Evolutionary conservation across 2,888 invertebrate species (phyloP).

Genomic region (Chymomyza procnemis): DNA sequence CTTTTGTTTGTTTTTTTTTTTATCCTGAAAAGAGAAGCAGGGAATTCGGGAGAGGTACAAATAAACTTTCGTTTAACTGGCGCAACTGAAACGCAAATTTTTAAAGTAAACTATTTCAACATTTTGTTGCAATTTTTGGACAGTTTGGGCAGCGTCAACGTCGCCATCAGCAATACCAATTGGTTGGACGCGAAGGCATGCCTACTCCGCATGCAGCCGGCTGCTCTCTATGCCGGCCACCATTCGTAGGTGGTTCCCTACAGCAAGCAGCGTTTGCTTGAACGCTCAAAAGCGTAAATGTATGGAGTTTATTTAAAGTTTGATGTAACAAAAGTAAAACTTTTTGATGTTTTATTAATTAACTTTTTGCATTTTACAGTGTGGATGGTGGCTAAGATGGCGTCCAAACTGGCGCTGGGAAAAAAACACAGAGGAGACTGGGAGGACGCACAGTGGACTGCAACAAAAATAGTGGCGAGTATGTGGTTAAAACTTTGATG

Average conservation of each 20-base stretch:
- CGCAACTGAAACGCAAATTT: constrained; percentile 19
- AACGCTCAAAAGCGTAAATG: constrained; percentile 58
- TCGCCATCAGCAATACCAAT: constrained; percentile 21
- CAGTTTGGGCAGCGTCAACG: constrained; percentile 41
- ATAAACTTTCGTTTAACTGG: constrained; percentile 30
- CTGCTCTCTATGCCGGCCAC: not conserved
- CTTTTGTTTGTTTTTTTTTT: too few relatives aligned
- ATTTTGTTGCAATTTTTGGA: constrained; percentile 33
- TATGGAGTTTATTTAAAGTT: constrained; percentile 71
- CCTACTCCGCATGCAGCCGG: not conserved
- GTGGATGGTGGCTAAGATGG: not conserved
- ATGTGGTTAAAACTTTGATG: constrained; percentile 71
- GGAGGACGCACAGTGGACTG: not conserved
- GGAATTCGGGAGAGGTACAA: constrained; percentile 22
- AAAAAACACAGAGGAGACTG: not conserved
- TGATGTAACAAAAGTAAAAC: constrained; percentile 66
- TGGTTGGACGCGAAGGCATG: not conserved
- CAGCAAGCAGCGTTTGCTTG: constrained; percentile 22
- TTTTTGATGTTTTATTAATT: constrained; percentile 73
- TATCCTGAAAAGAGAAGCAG: not conserved
- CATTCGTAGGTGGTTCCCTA: constrained; percentile 1
- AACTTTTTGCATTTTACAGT: constrained; percentile 64
- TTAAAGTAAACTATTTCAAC: constrained; percentile 51
- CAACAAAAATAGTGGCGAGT: constrained; percentile 35
- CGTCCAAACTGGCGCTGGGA: not conserved